Evolutionary conservation across 2,797 vertebrate species (phyloP).

Genomic region (Rhadinocentrus ornatus): DNA sequence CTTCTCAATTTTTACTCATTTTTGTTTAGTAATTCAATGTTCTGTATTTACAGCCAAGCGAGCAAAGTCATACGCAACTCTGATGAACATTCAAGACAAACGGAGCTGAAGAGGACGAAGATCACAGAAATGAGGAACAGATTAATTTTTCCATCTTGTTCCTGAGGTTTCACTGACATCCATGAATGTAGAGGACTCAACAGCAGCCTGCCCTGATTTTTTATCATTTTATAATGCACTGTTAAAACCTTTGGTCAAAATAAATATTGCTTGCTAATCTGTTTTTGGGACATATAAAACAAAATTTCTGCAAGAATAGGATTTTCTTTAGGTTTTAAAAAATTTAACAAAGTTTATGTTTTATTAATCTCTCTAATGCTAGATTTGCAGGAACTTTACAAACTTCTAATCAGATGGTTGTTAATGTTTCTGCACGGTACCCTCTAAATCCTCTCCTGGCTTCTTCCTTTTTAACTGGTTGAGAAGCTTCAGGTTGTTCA

Average conservation of each 20-base stretch:
- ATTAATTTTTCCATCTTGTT: conserved; percentile 1
- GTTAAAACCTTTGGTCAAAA: conserved; percentile 5
- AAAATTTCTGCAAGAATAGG: not conserved
- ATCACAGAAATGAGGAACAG: not conserved
- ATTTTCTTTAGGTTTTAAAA: not conserved
- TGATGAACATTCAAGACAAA: conserved; percentile 95
- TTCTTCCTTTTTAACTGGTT: conserved; percentile 83
- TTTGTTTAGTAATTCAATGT: conserved; percentile 13
- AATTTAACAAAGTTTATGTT: not conserved
- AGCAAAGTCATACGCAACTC: conserved; percentile 88
- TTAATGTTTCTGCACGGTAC: conserved; percentile 67
- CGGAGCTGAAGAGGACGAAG: conserved; percentile 82
- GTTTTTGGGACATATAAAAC: not conserved
- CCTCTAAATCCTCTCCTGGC: conserved; percentile 69
- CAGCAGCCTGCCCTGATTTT: not conserved
- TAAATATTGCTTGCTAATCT: conserved; percentile 3
- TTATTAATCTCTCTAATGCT: not conserved
- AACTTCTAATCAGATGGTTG: conserved; percentile 32
- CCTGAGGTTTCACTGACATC: conserved; percentile 23
- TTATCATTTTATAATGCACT: conserved; percentile 18
- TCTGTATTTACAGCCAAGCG: conserved; percentile 88
- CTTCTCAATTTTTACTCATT: not conserved
- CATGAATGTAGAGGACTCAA: conserved; percentile 16
- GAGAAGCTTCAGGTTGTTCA: conserved; percentile 77
- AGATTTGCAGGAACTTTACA: conserved; percentile 8